Evolutionary conservation across 2,888 invertebrate species (phyloP).

Genomic region (Drosophila neutralis): DNA sequence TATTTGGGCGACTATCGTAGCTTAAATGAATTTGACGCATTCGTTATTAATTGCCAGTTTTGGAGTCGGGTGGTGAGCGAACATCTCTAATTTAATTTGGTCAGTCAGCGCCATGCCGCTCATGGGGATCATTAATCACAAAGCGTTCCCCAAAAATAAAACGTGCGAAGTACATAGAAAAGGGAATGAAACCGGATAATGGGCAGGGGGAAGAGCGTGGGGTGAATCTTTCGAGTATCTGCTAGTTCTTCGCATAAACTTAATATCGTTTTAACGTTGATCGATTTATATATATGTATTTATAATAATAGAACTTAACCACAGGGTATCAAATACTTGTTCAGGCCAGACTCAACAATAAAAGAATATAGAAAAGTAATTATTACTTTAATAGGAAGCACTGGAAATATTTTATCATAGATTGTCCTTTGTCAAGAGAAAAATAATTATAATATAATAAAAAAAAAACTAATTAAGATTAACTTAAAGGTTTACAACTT

Average conservation of each 20-base stretch:
- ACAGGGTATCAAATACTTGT: background rate
- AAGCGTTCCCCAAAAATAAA: constrained; percentile 41
- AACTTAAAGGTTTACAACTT: background rate
- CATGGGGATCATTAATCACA: constrained; percentile 67
- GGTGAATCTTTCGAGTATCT: background rate
- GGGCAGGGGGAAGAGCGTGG: background rate
- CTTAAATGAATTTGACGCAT: constrained; percentile 65
- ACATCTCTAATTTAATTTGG: constrained; percentile 68
- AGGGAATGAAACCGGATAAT: background rate
- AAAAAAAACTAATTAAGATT: background rate
- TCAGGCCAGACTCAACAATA: background rate
- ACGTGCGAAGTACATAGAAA: constrained; percentile 15
- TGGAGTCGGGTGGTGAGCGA: constrained; percentile 51
- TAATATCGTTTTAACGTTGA: background rate
- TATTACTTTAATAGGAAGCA: background rate
- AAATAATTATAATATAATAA: background rate
- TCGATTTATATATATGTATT: too few species aligned
- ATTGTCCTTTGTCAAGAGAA: background rate
- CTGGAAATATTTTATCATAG: background rate
- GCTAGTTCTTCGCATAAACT: background rate
- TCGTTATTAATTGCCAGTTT: constrained; percentile 65
- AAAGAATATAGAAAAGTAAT: background rate
- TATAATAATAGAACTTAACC: background rate
- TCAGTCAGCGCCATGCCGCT: constrained; percentile 57
- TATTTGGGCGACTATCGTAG: constrained; percentile 40